Conservation (phyloP, 2,888 invertebrate genomes). For the Leptinotarsa tumamoca region DNA sequence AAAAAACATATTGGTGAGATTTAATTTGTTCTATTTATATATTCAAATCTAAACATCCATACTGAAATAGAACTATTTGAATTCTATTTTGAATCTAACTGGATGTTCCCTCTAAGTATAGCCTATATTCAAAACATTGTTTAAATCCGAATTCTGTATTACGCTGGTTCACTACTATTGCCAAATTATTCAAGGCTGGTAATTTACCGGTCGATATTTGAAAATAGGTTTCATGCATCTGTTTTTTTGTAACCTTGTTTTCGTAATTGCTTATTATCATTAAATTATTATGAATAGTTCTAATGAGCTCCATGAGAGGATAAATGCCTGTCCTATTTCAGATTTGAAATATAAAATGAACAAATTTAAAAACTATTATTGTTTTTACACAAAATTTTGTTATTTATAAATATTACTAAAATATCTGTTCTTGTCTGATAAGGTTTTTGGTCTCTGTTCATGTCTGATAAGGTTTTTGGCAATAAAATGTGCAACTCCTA, state of each 20-base stretch:
- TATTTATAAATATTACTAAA: no score
- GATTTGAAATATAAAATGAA: no score
- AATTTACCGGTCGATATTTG: background rate
- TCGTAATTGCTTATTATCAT: no score
- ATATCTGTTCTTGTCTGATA: no score
- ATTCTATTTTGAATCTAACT: constrained; percentile 34
- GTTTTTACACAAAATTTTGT: no score
- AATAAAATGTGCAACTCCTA: no score
- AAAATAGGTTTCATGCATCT: background rate
- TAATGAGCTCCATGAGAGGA: no score
- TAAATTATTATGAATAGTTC: no score
- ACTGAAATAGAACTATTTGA: constrained; percentile 40
- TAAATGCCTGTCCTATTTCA: no score
- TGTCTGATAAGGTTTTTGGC: no score
- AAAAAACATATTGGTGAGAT: constrained; percentile 31
- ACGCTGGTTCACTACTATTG: background rate
- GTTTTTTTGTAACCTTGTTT: background rate
- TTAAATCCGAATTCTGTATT: constrained; percentile 3
- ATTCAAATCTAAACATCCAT: constrained; percentile 41
- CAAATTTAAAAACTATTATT: no score
- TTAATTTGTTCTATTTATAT: constrained; percentile 43
- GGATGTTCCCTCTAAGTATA: constrained; percentile 28
- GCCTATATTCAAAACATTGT: constrained; percentile 34
- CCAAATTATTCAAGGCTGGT: background rate
- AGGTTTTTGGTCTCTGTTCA: no score